Conservation (phyloP, 2,113 vertebrate species). For the Danionella cerebrum region DNA sequence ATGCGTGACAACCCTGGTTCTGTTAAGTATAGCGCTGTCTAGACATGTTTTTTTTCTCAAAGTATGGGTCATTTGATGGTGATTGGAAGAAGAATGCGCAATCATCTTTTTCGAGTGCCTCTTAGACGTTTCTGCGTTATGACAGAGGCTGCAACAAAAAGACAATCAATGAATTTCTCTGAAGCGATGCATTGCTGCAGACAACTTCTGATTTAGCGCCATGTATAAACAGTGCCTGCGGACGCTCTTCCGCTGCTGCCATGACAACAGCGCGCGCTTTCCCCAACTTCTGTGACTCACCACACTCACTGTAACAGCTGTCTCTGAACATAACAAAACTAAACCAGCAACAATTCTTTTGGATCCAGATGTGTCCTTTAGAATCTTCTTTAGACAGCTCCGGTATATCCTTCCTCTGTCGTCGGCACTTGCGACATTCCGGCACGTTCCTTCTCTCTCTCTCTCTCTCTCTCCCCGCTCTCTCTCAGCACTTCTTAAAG, state of each 20-base stretch:
- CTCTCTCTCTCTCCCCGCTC: no score
- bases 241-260: background rate
- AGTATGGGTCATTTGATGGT: background rate
- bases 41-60: background rate
- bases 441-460: background rate
- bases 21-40: background rate
- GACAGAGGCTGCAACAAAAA: background rate
- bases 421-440: slow-evolving; percentile 1
- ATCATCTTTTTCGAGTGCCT: background rate
- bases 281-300: background rate
- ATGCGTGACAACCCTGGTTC: background rate
- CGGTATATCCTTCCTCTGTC: no score
- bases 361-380: no score
- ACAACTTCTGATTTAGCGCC: slow-evolving; percentile 6
- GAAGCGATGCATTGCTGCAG: background rate
- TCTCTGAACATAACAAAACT: background rate
- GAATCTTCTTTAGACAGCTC: no score
- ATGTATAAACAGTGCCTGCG: no score
- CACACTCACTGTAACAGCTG: background rate
- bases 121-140: background rate
- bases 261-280: slow-evolving; percentile 4
- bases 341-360: no score
- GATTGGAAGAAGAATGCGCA: background rate
- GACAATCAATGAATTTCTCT: background rate
- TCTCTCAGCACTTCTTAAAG: slow-evolving; percentile 9